A percentile compares a stretch with the other conserved stretches of the same genome.
phyloP scores from a whole-genome alignment of 2,113 vertebrate genomes.

The Macrotis lagotis region DNA sequence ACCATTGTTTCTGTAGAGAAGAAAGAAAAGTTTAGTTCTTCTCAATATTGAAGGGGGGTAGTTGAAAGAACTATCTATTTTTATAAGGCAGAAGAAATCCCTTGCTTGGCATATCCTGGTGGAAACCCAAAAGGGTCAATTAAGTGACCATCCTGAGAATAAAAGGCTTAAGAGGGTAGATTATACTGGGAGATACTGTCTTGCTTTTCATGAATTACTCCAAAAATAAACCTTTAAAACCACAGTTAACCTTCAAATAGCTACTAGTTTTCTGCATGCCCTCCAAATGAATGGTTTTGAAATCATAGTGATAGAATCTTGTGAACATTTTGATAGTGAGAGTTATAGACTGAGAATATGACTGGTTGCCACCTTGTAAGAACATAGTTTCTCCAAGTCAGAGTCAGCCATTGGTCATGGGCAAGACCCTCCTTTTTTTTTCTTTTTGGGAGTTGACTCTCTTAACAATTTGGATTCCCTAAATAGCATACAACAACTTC shows the following conservation, averaged over 20 bases:
- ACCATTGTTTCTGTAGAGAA: neutral
- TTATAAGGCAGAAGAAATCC: neutral
- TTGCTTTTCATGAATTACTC: neutral
- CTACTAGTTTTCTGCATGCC: neutral
- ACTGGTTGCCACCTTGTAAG: neutral
- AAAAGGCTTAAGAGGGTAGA: neutral
- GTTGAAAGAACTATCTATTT: neutral
- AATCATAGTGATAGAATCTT: neutral
- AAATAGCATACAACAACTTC: neutral
- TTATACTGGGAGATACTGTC: neutral
- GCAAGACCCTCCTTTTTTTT: neutral
- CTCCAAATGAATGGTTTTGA: neutral
- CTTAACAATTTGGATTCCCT: neutral
- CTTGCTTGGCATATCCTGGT: neutral
- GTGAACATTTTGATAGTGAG: neutral
- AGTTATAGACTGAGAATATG: neutral
- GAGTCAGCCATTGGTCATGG: neutral
- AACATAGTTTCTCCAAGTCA: neutral
- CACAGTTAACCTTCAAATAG: neutral
- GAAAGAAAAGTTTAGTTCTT: neutral
- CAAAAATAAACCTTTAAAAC: neutral
- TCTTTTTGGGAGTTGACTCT: neutral
- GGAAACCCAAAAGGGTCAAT: neutral
- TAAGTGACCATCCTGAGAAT: neutral
- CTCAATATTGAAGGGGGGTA: neutral